A percentile compares a stretch with the other conserved stretches of the same genome.
Conservation (phyloP, 2,888 invertebrate species). For the Cerceris rybyensis region DNA sequence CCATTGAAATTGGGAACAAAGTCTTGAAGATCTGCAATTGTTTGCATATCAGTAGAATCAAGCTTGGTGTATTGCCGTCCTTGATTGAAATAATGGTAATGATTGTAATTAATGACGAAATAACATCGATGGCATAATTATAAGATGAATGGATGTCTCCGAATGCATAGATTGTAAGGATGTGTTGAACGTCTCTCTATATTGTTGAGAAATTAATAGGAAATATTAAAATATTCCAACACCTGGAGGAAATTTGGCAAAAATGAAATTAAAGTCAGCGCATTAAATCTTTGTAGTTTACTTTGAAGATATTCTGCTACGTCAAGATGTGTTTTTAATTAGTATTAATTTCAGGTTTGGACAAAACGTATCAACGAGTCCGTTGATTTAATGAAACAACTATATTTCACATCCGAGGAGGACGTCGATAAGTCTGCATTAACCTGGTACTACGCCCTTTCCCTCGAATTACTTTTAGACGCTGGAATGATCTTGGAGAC, state of each 20-base stretch:
- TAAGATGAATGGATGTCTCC: too few species aligned
- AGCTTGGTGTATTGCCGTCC: constrained; percentile 64
- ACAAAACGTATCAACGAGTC: constrained; percentile 83
- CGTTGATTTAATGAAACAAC: constrained; percentile 81
- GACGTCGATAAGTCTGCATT: constrained; percentile 74
- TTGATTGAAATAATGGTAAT: constrained; percentile 69
- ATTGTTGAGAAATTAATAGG: too few species aligned
- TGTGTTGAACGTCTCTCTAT: too few species aligned
- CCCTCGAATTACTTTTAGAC: constrained; percentile 84
- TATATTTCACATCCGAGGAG: constrained; percentile 71
- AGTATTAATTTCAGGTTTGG: constrained; percentile 64
- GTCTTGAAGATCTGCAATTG: constrained; percentile 63
- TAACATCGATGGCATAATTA: too few species aligned
- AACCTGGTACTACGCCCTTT: constrained; percentile 84
- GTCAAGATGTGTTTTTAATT: too few species aligned
- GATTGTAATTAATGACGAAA: neutral
- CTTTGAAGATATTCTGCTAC: too few species aligned
- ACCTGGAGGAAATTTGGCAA: too few species aligned
- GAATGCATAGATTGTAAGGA: too few species aligned
- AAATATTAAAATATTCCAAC: too few species aligned
- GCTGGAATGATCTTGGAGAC: constrained; percentile 84
- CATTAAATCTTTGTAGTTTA: too few species aligned
- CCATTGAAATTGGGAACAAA: constrained; percentile 63
- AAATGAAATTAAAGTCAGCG: too few species aligned
- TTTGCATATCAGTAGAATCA: constrained; percentile 57